Evolutionary conservation across 2,113 vertebrate genomes (phyloP).

Genomic region (Puma concolor): DNA sequence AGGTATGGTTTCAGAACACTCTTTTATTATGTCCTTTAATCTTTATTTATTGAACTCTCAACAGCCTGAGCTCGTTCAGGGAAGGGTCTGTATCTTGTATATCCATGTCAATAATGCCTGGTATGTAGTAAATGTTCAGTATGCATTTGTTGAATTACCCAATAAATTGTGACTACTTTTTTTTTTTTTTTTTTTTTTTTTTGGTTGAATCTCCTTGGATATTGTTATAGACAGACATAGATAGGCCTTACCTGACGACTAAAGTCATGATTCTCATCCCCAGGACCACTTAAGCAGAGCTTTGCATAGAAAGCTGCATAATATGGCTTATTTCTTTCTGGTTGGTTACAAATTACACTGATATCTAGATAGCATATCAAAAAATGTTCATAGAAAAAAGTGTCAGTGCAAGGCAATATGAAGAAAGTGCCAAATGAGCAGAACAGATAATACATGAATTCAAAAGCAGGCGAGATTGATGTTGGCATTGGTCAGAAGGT

Average conservation of each 20-base stretch:
- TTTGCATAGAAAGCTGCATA: neutral
- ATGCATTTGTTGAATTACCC: neutral
- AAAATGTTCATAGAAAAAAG: neutral
- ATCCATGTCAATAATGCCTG: neutral
- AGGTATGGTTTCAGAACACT: neutral
- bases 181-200: neutral
- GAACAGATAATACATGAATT: neutral
- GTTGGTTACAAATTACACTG: neutral
- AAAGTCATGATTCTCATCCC: neutral
- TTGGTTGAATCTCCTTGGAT: neutral
- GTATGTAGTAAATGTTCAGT: neutral
- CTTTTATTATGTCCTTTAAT: neutral
- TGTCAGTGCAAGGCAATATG: neutral
- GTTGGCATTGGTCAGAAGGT: neutral
- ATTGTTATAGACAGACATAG: neutral
- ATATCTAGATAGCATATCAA: neutral
- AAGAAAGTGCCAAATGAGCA: neutral
- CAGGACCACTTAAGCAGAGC: neutral
- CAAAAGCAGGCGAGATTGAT: neutral
- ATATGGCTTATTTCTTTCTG: neutral
- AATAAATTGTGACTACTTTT: neutral
- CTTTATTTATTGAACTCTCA: neutral
- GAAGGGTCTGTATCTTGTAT: neutral
- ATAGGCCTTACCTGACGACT: neutral
- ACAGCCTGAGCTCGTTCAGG: neutral